Conservation (phyloP, 2,113 vertebrate genomes). For the Xenus cinereus region DNA sequence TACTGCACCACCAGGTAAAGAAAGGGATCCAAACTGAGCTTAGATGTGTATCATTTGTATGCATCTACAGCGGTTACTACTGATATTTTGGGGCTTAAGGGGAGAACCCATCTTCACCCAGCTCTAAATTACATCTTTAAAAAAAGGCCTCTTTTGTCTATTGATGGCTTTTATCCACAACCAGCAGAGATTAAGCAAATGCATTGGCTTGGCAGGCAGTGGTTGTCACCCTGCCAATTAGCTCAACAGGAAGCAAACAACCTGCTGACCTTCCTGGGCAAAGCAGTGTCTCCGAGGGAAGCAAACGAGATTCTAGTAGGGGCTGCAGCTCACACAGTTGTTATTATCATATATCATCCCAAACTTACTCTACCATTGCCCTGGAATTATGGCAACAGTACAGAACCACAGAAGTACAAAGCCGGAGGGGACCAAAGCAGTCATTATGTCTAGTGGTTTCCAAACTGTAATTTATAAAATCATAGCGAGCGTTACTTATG, state of each 20-base stretch:
- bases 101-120: not conserved
- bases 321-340: not conserved
- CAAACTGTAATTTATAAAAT: not conserved
- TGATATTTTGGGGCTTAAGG: not conserved
- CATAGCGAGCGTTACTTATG: fast-evolving
- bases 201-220: constrained; percentile 18
- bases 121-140: not conserved
- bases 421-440: not conserved
- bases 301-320: not conserved
- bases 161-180: not conserved
- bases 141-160: not conserved
- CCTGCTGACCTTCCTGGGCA: constrained; percentile 22
- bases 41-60: not conserved
- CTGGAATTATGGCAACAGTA: not conserved
- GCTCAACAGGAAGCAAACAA: constrained; percentile 45
- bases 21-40: not conserved
- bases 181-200: constrained; percentile 13
- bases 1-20: not conserved
- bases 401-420: not conserved
- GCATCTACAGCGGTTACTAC: not conserved
- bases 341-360: not conserved
- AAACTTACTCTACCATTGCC: not conserved
- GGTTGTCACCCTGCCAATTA: constrained; percentile 39
- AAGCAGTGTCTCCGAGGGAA: not conserved
- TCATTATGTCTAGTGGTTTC: not conserved